Evolutionary conservation across 2,888 invertebrate genomes (phyloP), one percentile per base, ranked within the genome.

Genomic region (Tromatobia lineatoria): DNA sequence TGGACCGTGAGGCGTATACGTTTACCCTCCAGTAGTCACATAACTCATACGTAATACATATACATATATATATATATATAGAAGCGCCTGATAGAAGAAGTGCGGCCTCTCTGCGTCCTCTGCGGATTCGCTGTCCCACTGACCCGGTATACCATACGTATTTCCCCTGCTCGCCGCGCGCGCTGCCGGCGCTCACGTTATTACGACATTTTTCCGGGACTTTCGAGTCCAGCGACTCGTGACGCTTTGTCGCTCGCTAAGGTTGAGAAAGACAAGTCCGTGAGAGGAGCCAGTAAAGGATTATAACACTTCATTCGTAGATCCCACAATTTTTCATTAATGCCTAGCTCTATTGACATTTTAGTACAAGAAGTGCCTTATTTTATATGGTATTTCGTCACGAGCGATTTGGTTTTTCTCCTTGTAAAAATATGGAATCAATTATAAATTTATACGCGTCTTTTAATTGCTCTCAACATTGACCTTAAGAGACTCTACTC

Each of bases 41-140:
- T 54, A 13, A 64, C 25, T 61, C 10, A 50, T 52, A 52, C 42
- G 15, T 50, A 29, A 29, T 29, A 29, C 34, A 78, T 64, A 29
- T 29, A 29, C 34, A 78, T 64, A 61, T 42, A 25, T 50, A 50
- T 18, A 23, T 7, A 13, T 67, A 15, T 50, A 61, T 61, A 74
- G 23, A 76, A 45, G 18, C 66, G 18, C 13, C 52, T 57, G 52
- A 67, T 57, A 69, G 57, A 82, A 74, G 74, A 74, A 74, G 69
- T 18, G 67, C 52, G 69, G 70, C 50, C 73, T 59, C 73, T 57
- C 29, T 73, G 78, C 66, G 61, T 69, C 70, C 74, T 73, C 78
- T 57, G 70, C 69, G 69, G 80, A 86, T 82, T 82, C 84, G 80
- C 79, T 81, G 86, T 87, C 80, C 86, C 74, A 85, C 83, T 85